phyloP scores from a whole-genome alignment of 2,113 vertebrate species.

The Passer domesticus region DNA sequence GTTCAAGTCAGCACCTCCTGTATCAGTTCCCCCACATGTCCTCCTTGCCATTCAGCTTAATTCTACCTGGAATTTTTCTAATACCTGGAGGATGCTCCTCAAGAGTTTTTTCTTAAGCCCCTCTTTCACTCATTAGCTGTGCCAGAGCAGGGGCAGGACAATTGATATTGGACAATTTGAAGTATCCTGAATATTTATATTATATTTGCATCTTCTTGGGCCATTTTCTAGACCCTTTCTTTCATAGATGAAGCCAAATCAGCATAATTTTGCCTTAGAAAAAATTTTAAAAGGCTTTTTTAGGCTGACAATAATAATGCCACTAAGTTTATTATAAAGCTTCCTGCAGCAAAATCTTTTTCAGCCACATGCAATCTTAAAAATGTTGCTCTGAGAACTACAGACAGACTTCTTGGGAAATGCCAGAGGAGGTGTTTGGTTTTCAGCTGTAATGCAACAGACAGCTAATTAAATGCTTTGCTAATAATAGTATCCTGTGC shows the following conservation, averaged over 20 bases:
- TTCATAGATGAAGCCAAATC: not conserved
- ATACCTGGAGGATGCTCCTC: not conserved
- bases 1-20: not conserved
- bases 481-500: conserved; percentile 42
- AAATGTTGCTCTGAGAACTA: not conserved
- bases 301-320: not conserved
- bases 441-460: not conserved
- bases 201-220: not conserved
- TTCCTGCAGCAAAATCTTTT: not conserved
- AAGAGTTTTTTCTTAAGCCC: not conserved
- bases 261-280: not conserved
- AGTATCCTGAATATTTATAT: not conserved
- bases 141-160: not conserved
- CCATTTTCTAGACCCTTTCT: not conserved
- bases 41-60: not conserved
- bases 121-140: not conserved
- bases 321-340: not conserved
- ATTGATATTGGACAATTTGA: not conserved
- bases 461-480: conserved; percentile 53
- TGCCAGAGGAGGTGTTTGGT: conserved; percentile 19
- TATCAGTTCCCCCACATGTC: not conserved
- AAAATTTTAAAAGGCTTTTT: not conserved
- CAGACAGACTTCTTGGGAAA: conserved; percentile 22
- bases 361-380: not conserved
- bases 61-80: not conserved